Percentiles rank a stretch among this genome's conserved stretches.
Conservation (phyloP, 2,797 vertebrate species). For the Nothura maculosa region DNA sequence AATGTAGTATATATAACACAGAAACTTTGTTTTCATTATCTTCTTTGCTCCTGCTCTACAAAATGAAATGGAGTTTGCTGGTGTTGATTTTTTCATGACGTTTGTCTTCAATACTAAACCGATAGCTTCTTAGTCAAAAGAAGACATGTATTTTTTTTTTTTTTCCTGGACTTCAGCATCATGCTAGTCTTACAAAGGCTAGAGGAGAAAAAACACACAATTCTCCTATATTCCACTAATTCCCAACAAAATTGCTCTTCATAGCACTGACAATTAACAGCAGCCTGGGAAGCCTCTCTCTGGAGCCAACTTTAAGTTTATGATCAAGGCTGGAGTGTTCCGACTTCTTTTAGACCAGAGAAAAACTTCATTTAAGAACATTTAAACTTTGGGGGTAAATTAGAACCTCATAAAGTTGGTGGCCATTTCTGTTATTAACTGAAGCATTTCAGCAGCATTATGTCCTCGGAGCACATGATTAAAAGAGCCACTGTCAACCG, state of each 20-base stretch:
- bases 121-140: rapidly evolving
- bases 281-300: background rate
- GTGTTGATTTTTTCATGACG: rapidly evolving
- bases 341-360: background rate
- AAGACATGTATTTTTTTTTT: background rate
- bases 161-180: background rate
- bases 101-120: background rate
- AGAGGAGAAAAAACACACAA: background rate
- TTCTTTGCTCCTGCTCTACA: background rate
- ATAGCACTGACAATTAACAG: background rate
- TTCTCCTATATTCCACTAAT: background rate
- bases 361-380: background rate
- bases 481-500: background rate
- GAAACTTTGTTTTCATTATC: too few species aligned
- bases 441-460: background rate
- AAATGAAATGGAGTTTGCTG: background rate
- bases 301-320: background rate
- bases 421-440: background rate
- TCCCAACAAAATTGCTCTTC: background rate
- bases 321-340: background rate
- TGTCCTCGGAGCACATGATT: background rate
- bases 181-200: background rate
- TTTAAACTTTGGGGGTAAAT: background rate
- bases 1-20: background rate
- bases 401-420: background rate